Evolutionary conservation across 2,113 vertebrate genomes (phyloP), one percentile per base, ranked within the genome.

Genomic region (Tretioscincus oriximinensis): DNA sequence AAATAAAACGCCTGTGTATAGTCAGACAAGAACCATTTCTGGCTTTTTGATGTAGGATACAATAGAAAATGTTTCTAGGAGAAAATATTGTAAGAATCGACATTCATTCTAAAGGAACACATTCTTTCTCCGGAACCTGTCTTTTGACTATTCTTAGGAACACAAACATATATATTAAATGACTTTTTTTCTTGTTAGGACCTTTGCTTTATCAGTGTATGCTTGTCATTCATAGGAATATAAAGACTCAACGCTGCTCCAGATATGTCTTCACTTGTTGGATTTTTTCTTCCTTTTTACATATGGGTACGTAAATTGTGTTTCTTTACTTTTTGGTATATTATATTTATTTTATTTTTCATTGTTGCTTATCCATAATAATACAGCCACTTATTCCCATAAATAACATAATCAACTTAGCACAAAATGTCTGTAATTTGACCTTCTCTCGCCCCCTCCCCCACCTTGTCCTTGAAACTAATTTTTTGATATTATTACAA

Each of bases 1-100:
- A 45, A 74, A 12, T 95, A 94, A 95, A n/a, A 95, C 95, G 93
- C 94, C 93, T 94, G 95, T 95, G 94, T 95, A 94, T 91, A 94
- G 93, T 91, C 93, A 95, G 91, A 89, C 85, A 93, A 93, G 89
- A 93, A 94, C 77, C 78, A 87, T 86, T 90, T 84, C 88, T 93
- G 91, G 90, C 92, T 90, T 96, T 95, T 94, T 96, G 93, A 96
- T 94, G 92, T 94, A 93, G 80, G 85, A 93, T 94, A 95, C 91
- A 95, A 95, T 93, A 94, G 87, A 85, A 95, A 41, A 92, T 90
- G 88, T 85, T 93, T 89, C 54, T 70, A n/a, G 51, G 14, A 84
- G 70, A 84, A 90, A 90, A 88, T 93, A 93, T 89, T 89, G 94
- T 85, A 35, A 93, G 94, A 90, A 93, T 94, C 87, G 89, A 91